Evolutionary conservation across 92 coral and sea anemone genomes (phyloP).

Genomic region (Anthopleura xanthogrammica): DNA sequence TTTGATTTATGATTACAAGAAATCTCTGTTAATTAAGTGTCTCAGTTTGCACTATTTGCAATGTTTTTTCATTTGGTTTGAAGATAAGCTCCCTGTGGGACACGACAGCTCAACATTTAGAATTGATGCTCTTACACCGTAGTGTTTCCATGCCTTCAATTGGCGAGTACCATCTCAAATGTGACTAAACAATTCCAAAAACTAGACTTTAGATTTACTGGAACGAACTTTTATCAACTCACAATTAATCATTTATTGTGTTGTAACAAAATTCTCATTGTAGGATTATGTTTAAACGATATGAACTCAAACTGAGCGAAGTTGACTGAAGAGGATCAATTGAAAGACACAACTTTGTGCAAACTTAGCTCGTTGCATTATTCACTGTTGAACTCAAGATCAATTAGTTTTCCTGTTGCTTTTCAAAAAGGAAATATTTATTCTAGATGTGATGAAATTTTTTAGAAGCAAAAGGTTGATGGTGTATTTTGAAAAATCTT

Average conservation of each 20-base stretch:
- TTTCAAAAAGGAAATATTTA: neutral
- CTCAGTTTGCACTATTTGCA: neutral
- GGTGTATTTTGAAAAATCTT: neutral
- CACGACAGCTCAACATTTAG: neutral
- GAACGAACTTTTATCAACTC: neutral
- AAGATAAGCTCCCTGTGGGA: neutral
- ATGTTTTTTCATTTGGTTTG: neutral
- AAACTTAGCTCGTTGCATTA: neutral
- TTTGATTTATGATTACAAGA: slow-evolving; percentile 37
- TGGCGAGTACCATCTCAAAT: neutral
- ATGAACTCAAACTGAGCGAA: neutral
- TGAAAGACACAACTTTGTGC: neutral
- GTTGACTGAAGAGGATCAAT: neutral
- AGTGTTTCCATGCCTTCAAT: neutral
- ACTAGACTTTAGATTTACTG: neutral
- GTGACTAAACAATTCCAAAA: neutral
- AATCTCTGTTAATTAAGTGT: slow-evolving; percentile 16
- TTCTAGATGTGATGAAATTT: neutral
- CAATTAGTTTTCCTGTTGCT: slow-evolving; percentile 1
- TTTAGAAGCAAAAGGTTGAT: neutral
- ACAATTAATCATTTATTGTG: neutral
- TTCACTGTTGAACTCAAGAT: neutral
- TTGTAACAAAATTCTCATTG: neutral
- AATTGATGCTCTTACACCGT: neutral
- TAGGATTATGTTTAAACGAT: neutral